These are phyloP conservation scores for Sinocyclocheilus maitianheensis DNA, from an alignment of 2,113 vertebrate genomes.

Conservation along the genomic window DNA sequence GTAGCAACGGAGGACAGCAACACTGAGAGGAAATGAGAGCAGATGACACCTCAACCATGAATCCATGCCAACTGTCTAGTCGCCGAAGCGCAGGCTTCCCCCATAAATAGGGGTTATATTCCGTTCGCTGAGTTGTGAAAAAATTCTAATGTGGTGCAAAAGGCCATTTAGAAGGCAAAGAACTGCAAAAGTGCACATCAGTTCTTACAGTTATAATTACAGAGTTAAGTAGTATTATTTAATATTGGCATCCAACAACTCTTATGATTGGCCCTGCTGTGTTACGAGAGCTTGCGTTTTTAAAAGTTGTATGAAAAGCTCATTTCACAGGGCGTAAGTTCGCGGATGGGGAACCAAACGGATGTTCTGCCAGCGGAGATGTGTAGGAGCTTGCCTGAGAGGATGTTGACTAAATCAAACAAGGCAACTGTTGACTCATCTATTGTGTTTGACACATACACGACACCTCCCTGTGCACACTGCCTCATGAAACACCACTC, in stretches of 20 bases:
- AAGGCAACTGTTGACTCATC: slow-evolving; percentile 60
- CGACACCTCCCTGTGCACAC: slow-evolving; percentile 49
- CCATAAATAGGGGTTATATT: neutral
- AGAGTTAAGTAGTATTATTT: neutral
- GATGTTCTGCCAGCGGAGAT: slow-evolving; percentile 49
- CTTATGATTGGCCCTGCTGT: neutral
- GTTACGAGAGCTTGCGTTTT: neutral
- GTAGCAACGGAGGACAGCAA: slow-evolving; percentile 76
- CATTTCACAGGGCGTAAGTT: neutral
- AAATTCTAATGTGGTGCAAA: slow-evolving; percentile 9
- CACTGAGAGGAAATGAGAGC: slow-evolving; percentile 64
- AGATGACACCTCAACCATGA: neutral
- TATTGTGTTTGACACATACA: slow-evolving; percentile 51
- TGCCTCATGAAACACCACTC: neutral
- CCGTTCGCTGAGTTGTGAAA: neutral
- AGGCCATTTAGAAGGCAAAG: neutral
- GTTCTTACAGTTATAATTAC: neutral
- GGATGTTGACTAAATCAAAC: slow-evolving; percentile 47
- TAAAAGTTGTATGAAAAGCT: slow-evolving; percentile 6
- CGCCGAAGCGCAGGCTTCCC: neutral
- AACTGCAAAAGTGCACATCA: neutral
- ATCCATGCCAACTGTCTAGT: neutral
- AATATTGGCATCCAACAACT: neutral
- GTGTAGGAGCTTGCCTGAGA: slow-evolving; percentile 46
- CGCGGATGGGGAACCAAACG: neutral